These are phyloP conservation scores for Bergia sp. DNA, from an alignment of 92 coral and sea anemone species.

Conservation along the genomic window DNA sequence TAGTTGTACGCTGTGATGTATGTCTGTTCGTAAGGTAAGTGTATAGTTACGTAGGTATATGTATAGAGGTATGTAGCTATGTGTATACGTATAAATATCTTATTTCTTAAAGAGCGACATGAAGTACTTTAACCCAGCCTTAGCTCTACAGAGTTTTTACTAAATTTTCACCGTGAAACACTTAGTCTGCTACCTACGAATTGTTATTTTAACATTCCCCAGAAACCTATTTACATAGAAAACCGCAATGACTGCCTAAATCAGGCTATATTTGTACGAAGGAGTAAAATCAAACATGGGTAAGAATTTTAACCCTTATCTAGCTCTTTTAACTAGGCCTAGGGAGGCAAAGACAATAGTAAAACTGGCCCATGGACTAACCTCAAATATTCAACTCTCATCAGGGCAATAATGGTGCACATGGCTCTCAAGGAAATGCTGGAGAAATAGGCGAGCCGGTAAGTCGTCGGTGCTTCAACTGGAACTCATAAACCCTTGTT, in stretches of 20 bases:
- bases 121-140: too few relatives aligned
- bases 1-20: background rate
- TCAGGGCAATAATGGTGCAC: slow-evolving; percentile 10
- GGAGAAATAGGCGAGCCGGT: slow-evolving; percentile 21
- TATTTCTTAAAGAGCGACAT: too few relatives aligned
- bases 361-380: background rate
- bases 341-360: background rate
- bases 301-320: background rate
- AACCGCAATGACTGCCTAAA: too few relatives aligned
- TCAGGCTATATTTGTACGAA: background rate
- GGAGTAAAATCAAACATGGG: background rate
- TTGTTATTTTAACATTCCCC: too few relatives aligned
- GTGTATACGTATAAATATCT: background rate
- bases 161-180: too few relatives aligned
- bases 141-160: too few relatives aligned
- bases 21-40: background rate
- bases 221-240: too few relatives aligned
- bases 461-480: background rate
- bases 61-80: background rate
- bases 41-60: background rate
- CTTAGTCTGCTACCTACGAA: too few relatives aligned
- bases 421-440: background rate
- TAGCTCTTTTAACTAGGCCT: background rate
- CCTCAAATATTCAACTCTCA: background rate
- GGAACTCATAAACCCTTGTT: too few relatives aligned